Base-by-base conservation (phyloP, 1,140 invertebrate genomes). In the Octopus sinensis region DNA sequence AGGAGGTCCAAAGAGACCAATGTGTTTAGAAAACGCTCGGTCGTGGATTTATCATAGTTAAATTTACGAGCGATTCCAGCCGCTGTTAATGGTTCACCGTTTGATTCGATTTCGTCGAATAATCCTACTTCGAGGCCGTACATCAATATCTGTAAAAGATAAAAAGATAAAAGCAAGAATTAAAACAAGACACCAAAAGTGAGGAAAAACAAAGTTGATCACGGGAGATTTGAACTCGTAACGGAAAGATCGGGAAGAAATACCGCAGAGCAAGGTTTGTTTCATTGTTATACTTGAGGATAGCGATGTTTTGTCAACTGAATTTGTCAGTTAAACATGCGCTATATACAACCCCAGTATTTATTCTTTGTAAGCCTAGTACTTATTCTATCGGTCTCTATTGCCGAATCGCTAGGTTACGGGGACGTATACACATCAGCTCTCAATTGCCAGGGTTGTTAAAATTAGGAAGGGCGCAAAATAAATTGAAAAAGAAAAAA, bases 31-130 rank as follows among this genome's bases (percentile, higher is more conserved):
- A 85, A 77, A 53, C 81, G 68, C 73, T 84, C 84, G 10, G 81
- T 80, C 17, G 84, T 68, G 52, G 76, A 77, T 23, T 79, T 51
- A 54, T 84, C 82, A 79, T 81, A 85, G 6, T 80, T 79, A 80
- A 81, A 83, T 54, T 84, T 84, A 77, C 80, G 82, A n/a, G 85
- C 82, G n/a, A 84, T 68, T 5, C 56, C 30, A 51, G 80, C 82
- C 6, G 79, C 76, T 5, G 85, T 79, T 13, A 78, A 77, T 1
- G 85, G 79, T 79, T 84, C 85, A 13, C 83, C 82, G 9, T 82
- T 56, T 7, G 82, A 80, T 78, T 84, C 85, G 30, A 86, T 76
- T n/a, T 83, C 82, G 53, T 86, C 85, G 78, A 86, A 86, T 13
- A 86, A 51, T n/a, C 85, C 85, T 4, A 82, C 56, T 56, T 86